Base-by-base conservation (phyloP, 2,113 vertebrate species). In the Fulmarus glacialis region DNA sequence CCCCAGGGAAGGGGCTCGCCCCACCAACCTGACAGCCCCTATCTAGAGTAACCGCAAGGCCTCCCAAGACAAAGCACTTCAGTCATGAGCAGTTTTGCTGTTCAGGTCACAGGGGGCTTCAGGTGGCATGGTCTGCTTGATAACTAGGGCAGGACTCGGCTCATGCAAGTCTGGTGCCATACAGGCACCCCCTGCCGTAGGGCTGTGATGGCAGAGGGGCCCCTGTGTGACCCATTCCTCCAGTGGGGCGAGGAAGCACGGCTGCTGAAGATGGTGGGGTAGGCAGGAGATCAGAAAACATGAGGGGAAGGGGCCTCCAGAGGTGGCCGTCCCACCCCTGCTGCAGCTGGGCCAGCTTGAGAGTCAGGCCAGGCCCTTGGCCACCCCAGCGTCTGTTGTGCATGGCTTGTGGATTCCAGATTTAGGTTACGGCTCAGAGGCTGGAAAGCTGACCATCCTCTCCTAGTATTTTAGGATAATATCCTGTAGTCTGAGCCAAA, bases 71-170 rank as follows among this genome's bases (percentile, higher is more conserved):
- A 23, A 38, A 68, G 45, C 19, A 0, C 16, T 8, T 27, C 43
- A 7, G 15, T 13, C 1, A 0, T 0, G 14, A 42, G 38, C 12
- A 7, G 60, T 10, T 63, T 32, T 56, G 71, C 36, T 10, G 18
- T 8, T 50, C 23, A 21, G 47, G 47, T 14, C 63, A 12, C 36
- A 6, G 43, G 5, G 6, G 26, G 12, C 17, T 27, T 43, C 91
- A 40, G 36, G 53, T 53, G 77, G 5, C 15, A 6, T 2, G 9
- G 22, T 19, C 36, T 26, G 26, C 45, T 27, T 30, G 32, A 3
- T 7, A 18, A 27, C 32, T 12, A 26, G 38, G 38, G n/a, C 32
- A 34, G 53, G 10, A 21, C 15, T 48, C 5, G 0, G 15, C n/a
- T 40, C 45, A 3, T 4, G 6, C 30, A 8, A 36, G 8, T 19